A percentile compares a stretch with the other conserved stretches of the same genome.
Evolutionary conservation across 1,140 invertebrate genomes (phyloP).

Genomic region (Drosophila rhopaloa): DNA sequence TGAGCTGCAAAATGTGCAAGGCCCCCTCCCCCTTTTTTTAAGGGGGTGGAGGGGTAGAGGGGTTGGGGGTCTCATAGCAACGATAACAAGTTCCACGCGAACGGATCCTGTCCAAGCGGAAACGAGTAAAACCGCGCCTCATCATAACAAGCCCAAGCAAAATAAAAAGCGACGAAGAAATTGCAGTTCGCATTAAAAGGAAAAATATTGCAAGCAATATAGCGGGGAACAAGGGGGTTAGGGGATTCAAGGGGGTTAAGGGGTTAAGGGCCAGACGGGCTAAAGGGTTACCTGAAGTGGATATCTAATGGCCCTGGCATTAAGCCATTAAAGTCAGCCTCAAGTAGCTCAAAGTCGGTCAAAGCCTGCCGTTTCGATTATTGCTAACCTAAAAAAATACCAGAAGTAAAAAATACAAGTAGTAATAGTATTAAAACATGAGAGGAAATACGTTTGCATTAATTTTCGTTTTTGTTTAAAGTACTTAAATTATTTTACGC

Average conservation of each 20-base stretch:
- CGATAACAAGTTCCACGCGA: slow-evolving; percentile 74
- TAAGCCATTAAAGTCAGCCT: slow-evolving; percentile 43
- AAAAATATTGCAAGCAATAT: slow-evolving; percentile 7
- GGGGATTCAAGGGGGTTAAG: neutral
- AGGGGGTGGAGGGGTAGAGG: neutral
- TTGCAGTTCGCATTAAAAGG: slow-evolving; percentile 53
- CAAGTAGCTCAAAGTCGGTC: slow-evolving; percentile 3
- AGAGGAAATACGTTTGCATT: too few species aligned
- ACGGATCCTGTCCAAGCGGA: slow-evolving; percentile 66
- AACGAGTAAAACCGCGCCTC: slow-evolving; percentile 54
- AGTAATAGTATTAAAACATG: too few species aligned
- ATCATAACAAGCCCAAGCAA: slow-evolving; percentile 44
- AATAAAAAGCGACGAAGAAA: slow-evolving; percentile 18
- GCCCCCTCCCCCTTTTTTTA: neutral
- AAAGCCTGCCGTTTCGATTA: neutral
- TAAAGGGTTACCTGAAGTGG: slow-evolving; percentile 24
- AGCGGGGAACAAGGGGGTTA: too few species aligned
- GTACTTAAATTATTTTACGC: too few species aligned
- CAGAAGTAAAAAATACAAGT: neutral
- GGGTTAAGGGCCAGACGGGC: neutral
- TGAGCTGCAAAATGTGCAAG: slow-evolving; percentile 52
- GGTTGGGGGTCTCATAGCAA: slow-evolving; percentile 1
- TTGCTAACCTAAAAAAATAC: neutral
- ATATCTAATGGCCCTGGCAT: slow-evolving; percentile 51
- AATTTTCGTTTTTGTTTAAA: too few species aligned